A percentile compares a stretch with the other conserved stretches of the same genome.
phyloP scores from a whole-genome alignment of 1,140 invertebrate genomes.

The Streblospio benedicti region DNA sequence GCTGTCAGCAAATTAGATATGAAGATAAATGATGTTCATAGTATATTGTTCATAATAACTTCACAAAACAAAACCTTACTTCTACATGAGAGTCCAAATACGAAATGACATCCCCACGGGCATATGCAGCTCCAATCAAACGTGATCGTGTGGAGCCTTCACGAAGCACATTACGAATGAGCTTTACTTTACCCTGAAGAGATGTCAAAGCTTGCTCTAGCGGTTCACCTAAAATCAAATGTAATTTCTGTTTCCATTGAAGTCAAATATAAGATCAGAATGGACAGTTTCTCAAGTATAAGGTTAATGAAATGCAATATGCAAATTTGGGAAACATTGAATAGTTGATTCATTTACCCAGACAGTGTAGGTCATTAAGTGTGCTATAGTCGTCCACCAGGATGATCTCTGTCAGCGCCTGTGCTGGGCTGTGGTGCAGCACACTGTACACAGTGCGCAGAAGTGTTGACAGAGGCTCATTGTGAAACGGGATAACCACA shows the following conservation, averaged over 20 bases:
- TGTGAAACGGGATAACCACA: conserved; percentile 93
- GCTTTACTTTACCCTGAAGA: conserved; percentile 46
- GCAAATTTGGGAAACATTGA: background rate
- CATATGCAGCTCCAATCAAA: conserved; percentile 69
- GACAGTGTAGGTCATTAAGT: conserved; percentile 50
- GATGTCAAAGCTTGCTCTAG: background rate
- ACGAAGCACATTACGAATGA: conserved; percentile 61
- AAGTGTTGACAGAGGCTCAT: conserved; percentile 84
- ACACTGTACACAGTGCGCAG: conserved; percentile 81
- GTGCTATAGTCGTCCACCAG: conserved; percentile 81
- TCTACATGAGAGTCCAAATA: conserved; percentile 86
- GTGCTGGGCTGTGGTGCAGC: conserved; percentile 66
- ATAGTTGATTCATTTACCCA: conserved; percentile 55
- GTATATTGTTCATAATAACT: too few species aligned
- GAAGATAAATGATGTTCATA: too few species aligned
- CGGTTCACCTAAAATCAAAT: too few species aligned
- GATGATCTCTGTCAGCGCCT: conserved; percentile 79
- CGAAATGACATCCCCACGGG: conserved; percentile 77
- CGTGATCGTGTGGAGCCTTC: conserved; percentile 85
- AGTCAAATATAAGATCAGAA: too few species aligned
- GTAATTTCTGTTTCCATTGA: too few species aligned
- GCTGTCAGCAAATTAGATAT: too few species aligned
- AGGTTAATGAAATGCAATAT: too few species aligned
- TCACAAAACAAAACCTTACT: conserved; percentile 65
- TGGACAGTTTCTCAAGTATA: too few species aligned